phyloP scores from a whole-genome alignment of 2,888 invertebrate species.

The Dryomyza anilis region DNA sequence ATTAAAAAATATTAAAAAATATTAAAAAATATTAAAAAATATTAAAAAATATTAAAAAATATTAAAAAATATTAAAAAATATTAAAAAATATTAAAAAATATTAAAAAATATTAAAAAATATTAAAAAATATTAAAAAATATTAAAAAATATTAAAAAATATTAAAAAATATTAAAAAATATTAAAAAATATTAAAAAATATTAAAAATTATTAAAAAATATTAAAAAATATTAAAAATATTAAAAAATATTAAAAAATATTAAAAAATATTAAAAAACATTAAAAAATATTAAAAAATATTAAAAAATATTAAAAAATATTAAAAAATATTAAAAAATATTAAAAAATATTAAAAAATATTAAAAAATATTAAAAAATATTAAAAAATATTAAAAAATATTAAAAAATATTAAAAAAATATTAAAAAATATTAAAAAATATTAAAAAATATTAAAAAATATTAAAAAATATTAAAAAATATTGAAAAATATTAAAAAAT shows the following conservation, averaged over 20 bases:
- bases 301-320: neutral
- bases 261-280: neutral
- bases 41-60: neutral
- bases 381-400: neutral
- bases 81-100: too few species aligned
- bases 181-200: too few species aligned
- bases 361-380: neutral
- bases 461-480: neutral
- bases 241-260: too few species aligned
- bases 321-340: neutral
- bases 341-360: too few species aligned
- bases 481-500: too few species aligned
- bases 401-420: neutral
- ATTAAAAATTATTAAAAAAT: too few species aligned
- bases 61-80: too few species aligned
- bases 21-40: neutral
- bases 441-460: neutral
- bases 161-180: too few species aligned
- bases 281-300: neutral
- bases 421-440: neutral
- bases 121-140: too few species aligned
- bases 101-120: too few species aligned
- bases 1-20: neutral
- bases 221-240: too few species aligned
- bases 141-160: too few species aligned